These are phyloP conservation scores for Ophraella communa DNA, from an alignment of 2,888 invertebrate species.

Conservation along the genomic window DNA sequence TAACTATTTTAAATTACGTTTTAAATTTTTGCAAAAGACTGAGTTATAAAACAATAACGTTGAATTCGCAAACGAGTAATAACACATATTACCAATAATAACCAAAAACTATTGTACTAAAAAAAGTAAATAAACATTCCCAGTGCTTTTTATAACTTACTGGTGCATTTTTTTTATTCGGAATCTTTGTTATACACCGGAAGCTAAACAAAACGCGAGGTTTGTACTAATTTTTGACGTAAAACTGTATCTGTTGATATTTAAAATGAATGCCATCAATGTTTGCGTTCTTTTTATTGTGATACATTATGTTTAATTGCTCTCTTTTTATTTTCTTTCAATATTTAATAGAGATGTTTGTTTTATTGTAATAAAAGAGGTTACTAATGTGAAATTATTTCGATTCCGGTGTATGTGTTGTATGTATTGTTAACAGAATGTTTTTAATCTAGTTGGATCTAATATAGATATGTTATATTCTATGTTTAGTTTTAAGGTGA, in stretches of 20 bases:
- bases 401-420: constrained; percentile 25
- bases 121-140: constrained; percentile 45
- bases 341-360: too few relatives aligned
- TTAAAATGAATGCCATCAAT: background rate
- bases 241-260: background rate
- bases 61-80: constrained; percentile 26
- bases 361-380: too few relatives aligned
- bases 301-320: background rate
- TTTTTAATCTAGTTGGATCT: constrained; percentile 33
- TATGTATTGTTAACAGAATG: constrained; percentile 34
- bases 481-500: constrained; percentile 34
- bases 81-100: constrained; percentile 38
- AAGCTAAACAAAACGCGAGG: background rate
- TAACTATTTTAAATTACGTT: constrained; percentile 17
- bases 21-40: constrained; percentile 40
- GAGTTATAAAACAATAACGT: constrained; percentile 42
- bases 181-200: constrained; percentile 21
- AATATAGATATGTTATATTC: constrained; percentile 32
- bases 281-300: background rate
- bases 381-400: too few relatives aligned
- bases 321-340: background rate
- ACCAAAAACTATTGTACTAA: constrained; percentile 38
- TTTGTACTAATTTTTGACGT: background rate
- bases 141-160: constrained; percentile 43
- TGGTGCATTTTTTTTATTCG: constrained; percentile 30